A percentile compares a stretch with the other conserved stretches of the same genome.
Conservation (phyloP, 2,113 vertebrate species). For the Eira barbara region DNA sequence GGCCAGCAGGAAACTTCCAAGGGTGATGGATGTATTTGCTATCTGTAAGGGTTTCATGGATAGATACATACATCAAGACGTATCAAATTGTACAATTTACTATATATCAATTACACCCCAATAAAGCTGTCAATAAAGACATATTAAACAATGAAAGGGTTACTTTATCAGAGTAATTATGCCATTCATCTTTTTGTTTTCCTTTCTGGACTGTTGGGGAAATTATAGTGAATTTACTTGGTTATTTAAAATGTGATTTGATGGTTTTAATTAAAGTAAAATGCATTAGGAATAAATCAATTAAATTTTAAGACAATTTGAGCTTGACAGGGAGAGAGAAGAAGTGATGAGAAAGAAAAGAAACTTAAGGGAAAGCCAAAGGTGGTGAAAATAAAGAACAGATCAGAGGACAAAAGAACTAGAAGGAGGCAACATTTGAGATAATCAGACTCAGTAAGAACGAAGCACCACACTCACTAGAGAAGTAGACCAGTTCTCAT, state of each 20-base stretch:
- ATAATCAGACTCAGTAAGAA: neutral
- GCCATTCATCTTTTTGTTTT: neutral
- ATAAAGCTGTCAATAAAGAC: neutral
- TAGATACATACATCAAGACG: neutral
- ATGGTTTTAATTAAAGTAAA: neutral
- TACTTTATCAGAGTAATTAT: neutral
- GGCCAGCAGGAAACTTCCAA: neutral
- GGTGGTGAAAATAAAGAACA: neutral
- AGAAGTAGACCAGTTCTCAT: neutral
- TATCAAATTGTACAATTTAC: neutral
- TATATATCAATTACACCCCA: neutral
- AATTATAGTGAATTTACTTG: neutral
- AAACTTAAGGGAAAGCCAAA: neutral
- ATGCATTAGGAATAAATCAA: neutral
- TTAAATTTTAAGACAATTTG: conserved; percentile 1
- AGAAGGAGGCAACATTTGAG: neutral
- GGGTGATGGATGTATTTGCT: neutral
- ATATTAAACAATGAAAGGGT: neutral
- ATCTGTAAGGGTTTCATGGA: neutral
- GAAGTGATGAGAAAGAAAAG: neutral
- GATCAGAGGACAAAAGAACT: neutral
- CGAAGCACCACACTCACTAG: neutral
- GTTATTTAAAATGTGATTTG: neutral
- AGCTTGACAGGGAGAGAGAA: neutral
- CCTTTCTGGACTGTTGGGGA: neutral